phyloP scores from a whole-genome alignment of 2,113 vertebrate species.

The Reinhardtius hippoglossoides region DNA sequence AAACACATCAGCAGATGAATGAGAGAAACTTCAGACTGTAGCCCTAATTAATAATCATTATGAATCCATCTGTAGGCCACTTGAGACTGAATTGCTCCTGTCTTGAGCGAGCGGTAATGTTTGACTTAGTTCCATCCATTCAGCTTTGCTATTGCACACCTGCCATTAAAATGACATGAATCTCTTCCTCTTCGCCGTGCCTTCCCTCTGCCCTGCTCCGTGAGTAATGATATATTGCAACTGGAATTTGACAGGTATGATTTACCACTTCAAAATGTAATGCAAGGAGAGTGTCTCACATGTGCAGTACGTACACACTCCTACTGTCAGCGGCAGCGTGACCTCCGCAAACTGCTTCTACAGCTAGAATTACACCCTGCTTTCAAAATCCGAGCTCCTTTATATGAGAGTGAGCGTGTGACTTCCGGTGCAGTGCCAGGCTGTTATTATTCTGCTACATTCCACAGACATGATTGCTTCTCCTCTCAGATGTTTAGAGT shows the following conservation, averaged over 20 bases:
- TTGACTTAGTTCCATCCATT: not conserved
- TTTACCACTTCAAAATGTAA: conserved; percentile 14
- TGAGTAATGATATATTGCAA: conserved; percentile 23
- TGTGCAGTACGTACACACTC: not conserved
- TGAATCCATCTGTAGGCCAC: no score
- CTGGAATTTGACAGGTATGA: conserved; percentile 28
- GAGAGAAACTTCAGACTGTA: no score
- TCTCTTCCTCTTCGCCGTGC: not conserved
- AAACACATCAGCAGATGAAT: no score
- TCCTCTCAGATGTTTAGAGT: not conserved
- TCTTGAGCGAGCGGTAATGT: not conserved
- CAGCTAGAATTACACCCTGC: conserved; percentile 6
- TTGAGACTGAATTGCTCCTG: no score
- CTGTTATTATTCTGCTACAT: conserved; percentile 14
- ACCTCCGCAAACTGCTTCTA: not conserved
- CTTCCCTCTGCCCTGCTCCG: not conserved
- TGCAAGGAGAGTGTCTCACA: no score
- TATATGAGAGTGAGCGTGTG: not conserved
- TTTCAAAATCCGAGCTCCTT: conserved; percentile 25
- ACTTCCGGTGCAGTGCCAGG: conserved; percentile 18
- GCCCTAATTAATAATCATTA: no score
- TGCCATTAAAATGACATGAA: conserved; percentile 20
- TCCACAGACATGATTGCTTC: conserved; percentile 28
- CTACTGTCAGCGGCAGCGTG: not conserved
- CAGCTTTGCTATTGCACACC: not conserved